Conservation (phyloP, 2,888 invertebrate species). For the Rhagonycha lutea region DNA sequence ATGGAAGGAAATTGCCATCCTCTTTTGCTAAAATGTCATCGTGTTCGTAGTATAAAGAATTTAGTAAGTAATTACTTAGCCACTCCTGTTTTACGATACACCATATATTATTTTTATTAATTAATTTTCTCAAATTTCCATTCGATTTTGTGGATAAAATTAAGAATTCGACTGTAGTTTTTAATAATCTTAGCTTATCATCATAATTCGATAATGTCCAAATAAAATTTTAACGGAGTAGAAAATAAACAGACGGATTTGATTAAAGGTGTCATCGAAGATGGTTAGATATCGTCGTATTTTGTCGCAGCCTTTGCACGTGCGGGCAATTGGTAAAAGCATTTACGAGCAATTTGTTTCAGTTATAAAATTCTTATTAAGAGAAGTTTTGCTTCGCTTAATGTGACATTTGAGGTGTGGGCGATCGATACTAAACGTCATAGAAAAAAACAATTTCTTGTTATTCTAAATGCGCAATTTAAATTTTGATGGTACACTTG, state of each 20-base stretch:
- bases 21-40: conserved; percentile 19
- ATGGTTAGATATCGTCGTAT: too few species aligned
- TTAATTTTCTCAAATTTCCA: neutral
- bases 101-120: neutral
- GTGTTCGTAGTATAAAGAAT: conserved; percentile 12
- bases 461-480: neutral
- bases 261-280: too few species aligned
- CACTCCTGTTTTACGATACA: conserved; percentile 12
- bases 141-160: neutral
- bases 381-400: neutral
- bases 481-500: neutral
- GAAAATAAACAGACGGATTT: neutral
- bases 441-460: neutral
- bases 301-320: neutral
- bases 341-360: neutral
- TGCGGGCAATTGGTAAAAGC: neutral
- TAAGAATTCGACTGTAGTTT: neutral
- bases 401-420: neutral
- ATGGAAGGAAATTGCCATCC: neutral
- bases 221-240: neutral
- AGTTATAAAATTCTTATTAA: neutral
- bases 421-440: neutral
- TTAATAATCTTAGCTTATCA: neutral
- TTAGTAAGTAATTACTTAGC: conserved; percentile 29
- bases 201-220: too few species aligned